Conservation (phyloP, 2,797 vertebrate genomes). For the Artibeus lituratus region DNA sequence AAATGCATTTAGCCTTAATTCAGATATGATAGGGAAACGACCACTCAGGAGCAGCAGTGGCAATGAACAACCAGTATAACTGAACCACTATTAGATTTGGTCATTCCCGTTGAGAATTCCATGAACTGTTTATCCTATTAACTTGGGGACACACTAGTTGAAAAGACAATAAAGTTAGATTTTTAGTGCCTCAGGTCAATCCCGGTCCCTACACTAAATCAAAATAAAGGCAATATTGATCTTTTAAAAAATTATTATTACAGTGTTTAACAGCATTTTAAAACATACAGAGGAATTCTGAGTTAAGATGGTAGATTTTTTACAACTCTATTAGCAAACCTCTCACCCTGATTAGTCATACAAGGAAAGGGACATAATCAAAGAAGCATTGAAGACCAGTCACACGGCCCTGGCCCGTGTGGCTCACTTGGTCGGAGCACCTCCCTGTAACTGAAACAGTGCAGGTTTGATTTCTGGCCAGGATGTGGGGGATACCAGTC, state of each 20-base stretch:
- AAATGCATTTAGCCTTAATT: too few species aligned
- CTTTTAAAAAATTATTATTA: neutral
- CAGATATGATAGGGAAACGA: neutral
- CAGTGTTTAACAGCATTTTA: neutral
- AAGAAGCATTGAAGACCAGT: neutral
- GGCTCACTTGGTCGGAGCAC: too few species aligned
- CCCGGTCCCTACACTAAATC: neutral
- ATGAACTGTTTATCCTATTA: neutral
- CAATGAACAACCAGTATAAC: neutral
- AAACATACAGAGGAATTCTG: neutral
- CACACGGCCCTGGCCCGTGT: too few species aligned
- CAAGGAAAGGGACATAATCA: neutral
- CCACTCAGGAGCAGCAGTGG: neutral
- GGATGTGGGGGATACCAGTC: too few species aligned
- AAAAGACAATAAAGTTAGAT: neutral
- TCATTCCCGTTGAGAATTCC: neutral
- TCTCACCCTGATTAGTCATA: neutral
- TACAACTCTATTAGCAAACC: neutral
- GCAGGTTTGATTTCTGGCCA: too few species aligned
- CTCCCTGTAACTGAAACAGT: too few species aligned
- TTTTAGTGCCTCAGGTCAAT: neutral
- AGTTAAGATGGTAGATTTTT: neutral
- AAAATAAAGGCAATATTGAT: neutral
- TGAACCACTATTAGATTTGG: neutral
- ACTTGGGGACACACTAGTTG: neutral